Base-by-base conservation (phyloP, 1,140 invertebrate genomes). In the Sycobia sp. region DNA sequence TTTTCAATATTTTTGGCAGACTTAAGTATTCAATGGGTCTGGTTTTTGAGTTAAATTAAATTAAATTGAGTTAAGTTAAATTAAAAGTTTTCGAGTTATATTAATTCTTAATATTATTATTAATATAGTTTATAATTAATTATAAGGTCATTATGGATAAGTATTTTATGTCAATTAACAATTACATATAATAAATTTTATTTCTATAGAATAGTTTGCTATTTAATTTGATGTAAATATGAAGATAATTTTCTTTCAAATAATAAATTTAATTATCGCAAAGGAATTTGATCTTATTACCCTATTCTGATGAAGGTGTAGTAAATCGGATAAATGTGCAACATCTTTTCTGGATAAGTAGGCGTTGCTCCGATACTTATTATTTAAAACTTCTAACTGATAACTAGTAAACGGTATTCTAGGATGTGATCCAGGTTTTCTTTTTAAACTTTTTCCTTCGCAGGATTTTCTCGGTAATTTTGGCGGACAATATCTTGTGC, bases 401-500 rank as follows among this genome's bases (percentile, higher is more conserved):
- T 83, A 77, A 8, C 83, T 82, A 0, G 86, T 86, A 69, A 89
- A 88, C 9, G 88, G 87, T 58, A 88, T 86, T 25, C 87, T 79
- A 0, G 88, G 87, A 70, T 87, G 86, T 8, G 86, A 79, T 4
- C 86, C 86, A 74, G 75, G 69, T 82, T 74, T 67, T 78, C 84
- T 73, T 77, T 84, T 78, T 36, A 65, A 46, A 13, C 59, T 69
- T 75, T 73, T 82, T 71, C 72, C 76, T 65, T 53, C 50, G 11
- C 27, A 22, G n/a, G 71, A 84, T 85, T 88, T 84, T 86, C 89
- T 81, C 69, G 87, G 88, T 57, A 92, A 70, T 70, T 88, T 90
- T 4, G 90, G 89, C 5, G 90, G 90, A 66, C 86, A 87, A 71
- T 91, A 92, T 62, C 90, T 78, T 0, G 89, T 91, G 68, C 90